Base-by-base conservation (phyloP, 2,113 vertebrate genomes). In the Pholis gunnellus region DNA sequence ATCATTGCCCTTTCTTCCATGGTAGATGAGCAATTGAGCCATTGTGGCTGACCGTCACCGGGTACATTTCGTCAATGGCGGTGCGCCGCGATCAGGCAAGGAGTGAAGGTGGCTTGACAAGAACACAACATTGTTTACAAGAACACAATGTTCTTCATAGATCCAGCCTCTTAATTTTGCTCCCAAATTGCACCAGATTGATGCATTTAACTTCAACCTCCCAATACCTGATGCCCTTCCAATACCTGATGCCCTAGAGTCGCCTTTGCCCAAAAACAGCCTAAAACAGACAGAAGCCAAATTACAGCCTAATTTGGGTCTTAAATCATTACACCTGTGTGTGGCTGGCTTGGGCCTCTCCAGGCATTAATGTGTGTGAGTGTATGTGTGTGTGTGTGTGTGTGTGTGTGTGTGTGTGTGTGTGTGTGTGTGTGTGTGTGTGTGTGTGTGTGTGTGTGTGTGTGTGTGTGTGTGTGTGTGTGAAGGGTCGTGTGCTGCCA, bases 241-340 rank as follows among this genome's bases (percentile, higher is more conserved):
- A 13, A 57, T 27, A 57, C 5, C 25, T 54, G 20, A n/a, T n/a
- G 54, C 5, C 54, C 54, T 25, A 25, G 9, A 1, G n/a, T 25
- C 13, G 5, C 25, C n/a, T 27, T 27, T 14, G 11, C 56, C 92
- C 88, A 93, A 42, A 64, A 83, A 83, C 63, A 79, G 77, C 20
- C 42, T 48, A 86, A 93, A 92, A 81, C 78, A 87, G 95, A 96
- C 85, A 94, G 94, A 90, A 87, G 85, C 91, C 86, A 94, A 90
- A 95, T 93, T 94, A 90, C 94, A 95, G 92, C 91, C 92, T 94
- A 89, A 94, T 94, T 96, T 92, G 85, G 93, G 86, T 91, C 92
- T 94, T 95, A 94, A 96, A 95, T 96, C 94, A 96, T 94, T 94
- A 94, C 92, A 94, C 92, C 85, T 27, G 75, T 78, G 79, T 96